Percentiles rank a stretch among this genome's conserved stretches.
These are phyloP conservation scores for Serrognathus titanus DNA, from an alignment of 2,888 invertebrate genomes.

Conservation along the genomic window DNA sequence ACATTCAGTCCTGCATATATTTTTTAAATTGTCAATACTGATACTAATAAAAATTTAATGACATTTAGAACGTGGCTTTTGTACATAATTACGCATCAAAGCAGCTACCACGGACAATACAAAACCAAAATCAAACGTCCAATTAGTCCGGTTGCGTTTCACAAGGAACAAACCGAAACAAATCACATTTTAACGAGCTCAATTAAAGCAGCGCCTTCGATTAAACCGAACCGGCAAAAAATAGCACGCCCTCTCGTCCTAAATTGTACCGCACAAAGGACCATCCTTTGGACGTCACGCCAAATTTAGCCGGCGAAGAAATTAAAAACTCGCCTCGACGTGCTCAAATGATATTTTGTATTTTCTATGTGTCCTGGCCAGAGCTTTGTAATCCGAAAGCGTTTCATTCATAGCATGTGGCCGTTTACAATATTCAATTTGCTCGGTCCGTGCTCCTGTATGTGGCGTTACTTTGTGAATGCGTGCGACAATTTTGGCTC, in stretches of 20 bases:
- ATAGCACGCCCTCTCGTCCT: not conserved
- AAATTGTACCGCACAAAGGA: not conserved
- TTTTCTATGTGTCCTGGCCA: not conserved
- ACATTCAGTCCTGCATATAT: too few relatives aligned
- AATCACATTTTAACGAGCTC: not conserved
- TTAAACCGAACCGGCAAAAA: not conserved
- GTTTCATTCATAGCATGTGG: not conserved
- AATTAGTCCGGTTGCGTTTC: too few relatives aligned
- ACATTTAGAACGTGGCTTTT: too few relatives aligned
- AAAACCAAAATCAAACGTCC: too few relatives aligned
- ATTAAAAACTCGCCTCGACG: not conserved
- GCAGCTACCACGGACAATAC: too few relatives aligned
- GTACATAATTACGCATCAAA: too few relatives aligned
- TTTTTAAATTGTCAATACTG: too few relatives aligned
- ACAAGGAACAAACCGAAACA: not conserved
- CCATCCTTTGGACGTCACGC: not conserved
- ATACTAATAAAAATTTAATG: too few relatives aligned
- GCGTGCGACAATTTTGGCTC: too few relatives aligned
- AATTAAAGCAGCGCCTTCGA: slow-evolving; percentile 1
- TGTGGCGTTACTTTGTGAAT: too few relatives aligned
- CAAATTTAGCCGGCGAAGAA: not conserved
- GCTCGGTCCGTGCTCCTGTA: slow-evolving; percentile 1
- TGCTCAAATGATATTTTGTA: not conserved
- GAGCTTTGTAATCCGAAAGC: not conserved
- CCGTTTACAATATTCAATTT: slow-evolving; percentile 8